Conservation (phyloP, 2,888 invertebrate species). For the Protodeltote pygarga region DNA sequence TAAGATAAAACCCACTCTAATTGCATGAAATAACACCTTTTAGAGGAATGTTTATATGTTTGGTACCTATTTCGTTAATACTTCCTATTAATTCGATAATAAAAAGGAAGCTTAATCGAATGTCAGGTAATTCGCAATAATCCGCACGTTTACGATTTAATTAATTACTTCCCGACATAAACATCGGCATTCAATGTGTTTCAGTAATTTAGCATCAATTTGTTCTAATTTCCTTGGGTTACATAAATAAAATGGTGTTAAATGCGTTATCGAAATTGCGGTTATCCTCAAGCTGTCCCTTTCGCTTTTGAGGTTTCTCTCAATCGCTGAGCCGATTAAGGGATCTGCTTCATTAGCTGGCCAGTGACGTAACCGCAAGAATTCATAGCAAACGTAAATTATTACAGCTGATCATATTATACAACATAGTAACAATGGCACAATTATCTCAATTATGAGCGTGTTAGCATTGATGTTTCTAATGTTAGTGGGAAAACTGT, state of each 20-base stretch:
- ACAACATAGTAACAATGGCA: constrained; percentile 43
- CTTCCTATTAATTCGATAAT: constrained; percentile 21
- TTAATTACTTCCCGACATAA: constrained; percentile 45
- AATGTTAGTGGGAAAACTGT: constrained; percentile 26
- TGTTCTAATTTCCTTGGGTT: constrained; percentile 41
- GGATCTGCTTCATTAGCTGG: constrained; percentile 16
- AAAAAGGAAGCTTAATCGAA: constrained; percentile 23
- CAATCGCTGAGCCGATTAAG: constrained; percentile 52
- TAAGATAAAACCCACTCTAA: constrained; percentile 34
- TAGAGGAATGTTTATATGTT: constrained; percentile 1
- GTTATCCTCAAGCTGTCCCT: constrained; percentile 64
- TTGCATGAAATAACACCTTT: no score
- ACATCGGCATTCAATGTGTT: constrained; percentile 28
- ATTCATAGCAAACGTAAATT: constrained; percentile 24
- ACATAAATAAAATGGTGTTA: constrained; percentile 35
- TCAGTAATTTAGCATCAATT: constrained; percentile 23
- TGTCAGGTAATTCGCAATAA: constrained; percentile 31
- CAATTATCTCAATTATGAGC: constrained; percentile 40
- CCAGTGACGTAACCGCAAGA: constrained; percentile 24
- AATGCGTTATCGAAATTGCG: constrained; percentile 27
- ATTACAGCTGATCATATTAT: constrained; percentile 40
- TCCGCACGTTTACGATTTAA: constrained; percentile 15
- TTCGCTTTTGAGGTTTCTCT: constrained; percentile 61
- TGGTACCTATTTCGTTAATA: neutral
- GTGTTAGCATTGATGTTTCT: constrained; percentile 16